Base-by-base conservation (phyloP, 2,113 vertebrate genomes). In the Gallinago jamesoni region DNA sequence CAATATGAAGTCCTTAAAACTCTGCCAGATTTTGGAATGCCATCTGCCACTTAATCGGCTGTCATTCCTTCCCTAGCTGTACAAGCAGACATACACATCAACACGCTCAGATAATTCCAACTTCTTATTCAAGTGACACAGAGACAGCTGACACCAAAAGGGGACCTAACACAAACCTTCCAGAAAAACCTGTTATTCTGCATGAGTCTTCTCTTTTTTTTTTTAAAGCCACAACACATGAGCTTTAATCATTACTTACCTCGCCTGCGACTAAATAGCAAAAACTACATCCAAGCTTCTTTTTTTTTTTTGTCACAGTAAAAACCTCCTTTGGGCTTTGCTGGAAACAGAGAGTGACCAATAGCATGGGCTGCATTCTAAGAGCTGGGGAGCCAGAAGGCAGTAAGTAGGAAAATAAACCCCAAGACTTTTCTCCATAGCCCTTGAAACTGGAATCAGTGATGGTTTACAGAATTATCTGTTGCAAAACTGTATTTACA, bases 11-110 rank as follows among this genome's bases (percentile, higher is more conserved):
- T 56, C 89, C 73, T 94, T 84, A 87, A 87, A 95, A 89, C 45
- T 84, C 84, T 76, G 91, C 87, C 95, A 93, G 86, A 75, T 60
- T 92, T 79, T 79, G 74, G 80, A 94, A 90, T 0, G 0, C 89
- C 96, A 97, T 95, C 96, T 97, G 96, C 73, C 91, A 78, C 66
- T 90, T 92, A 63, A 94, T 97, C 89, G 87, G 81, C 57, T 84
- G 77, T 0, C 3, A 73, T 23, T 87, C 66, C 62, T 82, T 55
- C 48, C 60, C 35, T 35, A 78, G 69, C 37, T 43, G 21, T 53
- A 62, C 6, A 79, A 73, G 28, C 48, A 84, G 53, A 78, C 39
- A 48, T 9, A 56, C 14, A 76, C 39, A 90, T 15, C 37, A 87
- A 81, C 57, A 91, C 3, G 3, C 67, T 78, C 3, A 0, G 15